Evolutionary conservation across 1,140 invertebrate genomes (phyloP), one percentile per base, ranked within the genome.

Genomic region (Cydia strobilella): DNA sequence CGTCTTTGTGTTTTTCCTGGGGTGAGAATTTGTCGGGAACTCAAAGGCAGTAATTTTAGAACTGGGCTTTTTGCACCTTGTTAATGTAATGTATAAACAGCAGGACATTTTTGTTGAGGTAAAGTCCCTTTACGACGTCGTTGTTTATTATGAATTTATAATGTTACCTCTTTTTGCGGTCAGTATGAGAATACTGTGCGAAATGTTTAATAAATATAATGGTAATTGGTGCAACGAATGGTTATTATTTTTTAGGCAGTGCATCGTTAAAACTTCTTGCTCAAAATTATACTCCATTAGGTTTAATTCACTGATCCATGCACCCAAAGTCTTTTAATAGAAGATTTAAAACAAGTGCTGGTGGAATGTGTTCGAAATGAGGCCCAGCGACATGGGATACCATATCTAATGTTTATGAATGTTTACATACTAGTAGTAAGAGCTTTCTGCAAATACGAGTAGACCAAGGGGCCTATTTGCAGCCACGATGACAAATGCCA

Each of bases 1-100:
- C 82, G 62, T 79, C 79, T 87, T 90, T 89, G 84, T 88, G 76
- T 80, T 84, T 86, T 85, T 86, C 51, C 81, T 83, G 74, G 84
- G 83, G 84, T 86, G 85, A 87, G 85, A 87, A 87, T 84, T 82
- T 76, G 85, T 79, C 84, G 82, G 80, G 74, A 65, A 63, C 72
- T 82, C 77, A 84, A 82, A 85, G 79, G 72, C 69, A 75, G 80
- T 80, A 81, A 82, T 82, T 82, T 76, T 74, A 76, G 77, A 83
- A 76, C 74, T 79, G 81, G 72, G 51, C 75, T 77, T 79, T 42
- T 63, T 75, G 42, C 85, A 87, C 84, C 83, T 86, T 85, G 81
- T 83, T 77, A 77, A 74, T 79, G 79, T 79, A 79, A 78, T 83
- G 78, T 80, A 75, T 63, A 75, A 75, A 69, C 65, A 69, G 65